Evolutionary conservation across 2,113 vertebrate genomes (phyloP).

Genomic region (Dunckerocampus dactyliophorus): DNA sequence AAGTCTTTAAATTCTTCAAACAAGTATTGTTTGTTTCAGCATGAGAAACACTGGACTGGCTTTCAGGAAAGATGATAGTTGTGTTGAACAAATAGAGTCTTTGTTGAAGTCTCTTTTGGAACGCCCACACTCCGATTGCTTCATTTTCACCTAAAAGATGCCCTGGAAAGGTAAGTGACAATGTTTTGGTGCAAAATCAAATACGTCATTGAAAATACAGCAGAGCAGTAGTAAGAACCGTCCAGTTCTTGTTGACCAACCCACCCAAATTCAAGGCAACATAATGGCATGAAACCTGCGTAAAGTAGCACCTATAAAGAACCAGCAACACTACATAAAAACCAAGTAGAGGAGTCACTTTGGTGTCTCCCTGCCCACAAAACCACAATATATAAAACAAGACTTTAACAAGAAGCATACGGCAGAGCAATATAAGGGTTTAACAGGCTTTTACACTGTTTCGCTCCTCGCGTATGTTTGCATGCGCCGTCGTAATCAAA

Average conservation of each 20-base stretch:
- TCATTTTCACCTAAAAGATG: too few species aligned
- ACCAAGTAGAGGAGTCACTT: conserved; percentile 35
- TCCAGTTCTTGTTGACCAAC: conserved; percentile 8
- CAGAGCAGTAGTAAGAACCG: too few species aligned
- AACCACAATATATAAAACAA: conserved; percentile 37
- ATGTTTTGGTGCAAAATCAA: not conserved
- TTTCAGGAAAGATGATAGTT: too few species aligned
- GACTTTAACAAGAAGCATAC: conserved; percentile 51
- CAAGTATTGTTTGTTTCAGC: not conserved
- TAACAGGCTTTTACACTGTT: conserved; percentile 37
- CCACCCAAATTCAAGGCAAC: not conserved
- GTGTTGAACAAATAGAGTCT: too few species aligned
- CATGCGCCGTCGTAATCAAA: conserved; percentile 53
- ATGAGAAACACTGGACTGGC: not conserved
- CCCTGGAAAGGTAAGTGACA: too few species aligned
- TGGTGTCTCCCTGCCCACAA: conserved; percentile 19
- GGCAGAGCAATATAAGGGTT: conserved; percentile 32
- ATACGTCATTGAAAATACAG: not conserved
- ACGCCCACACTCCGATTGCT: too few species aligned
- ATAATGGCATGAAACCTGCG: conserved; percentile 25
- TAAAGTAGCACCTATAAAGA: conserved; percentile 33
- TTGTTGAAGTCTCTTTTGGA: too few species aligned
- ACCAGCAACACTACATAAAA: conserved; percentile 52
- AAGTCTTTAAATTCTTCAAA: not conserved
- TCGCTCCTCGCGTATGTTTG: conserved; percentile 47